These are phyloP conservation scores for Lithophane ornitopus DNA, from an alignment of 2,888 invertebrate genomes.

Conservation along the genomic window DNA sequence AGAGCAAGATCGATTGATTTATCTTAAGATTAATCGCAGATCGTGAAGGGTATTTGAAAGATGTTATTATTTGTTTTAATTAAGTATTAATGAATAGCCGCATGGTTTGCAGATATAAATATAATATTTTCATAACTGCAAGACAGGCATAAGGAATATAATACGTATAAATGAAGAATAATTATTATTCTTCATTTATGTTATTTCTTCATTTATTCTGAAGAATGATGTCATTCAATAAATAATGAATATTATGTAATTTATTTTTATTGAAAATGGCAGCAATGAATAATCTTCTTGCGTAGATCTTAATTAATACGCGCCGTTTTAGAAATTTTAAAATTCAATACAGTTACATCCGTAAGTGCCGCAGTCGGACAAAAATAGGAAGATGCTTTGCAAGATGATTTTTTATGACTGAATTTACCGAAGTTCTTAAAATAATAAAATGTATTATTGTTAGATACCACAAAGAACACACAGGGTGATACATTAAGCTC, in stretches of 20 bases:
- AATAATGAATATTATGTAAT: too few species aligned
- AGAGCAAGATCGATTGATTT: slow-evolving; percentile 14
- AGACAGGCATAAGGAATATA: background rate
- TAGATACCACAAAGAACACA: too few species aligned
- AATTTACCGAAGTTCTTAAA: too few species aligned
- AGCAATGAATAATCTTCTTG: background rate
- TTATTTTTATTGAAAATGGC: background rate
- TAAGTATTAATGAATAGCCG: background rate
- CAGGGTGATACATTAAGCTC: too few species aligned
- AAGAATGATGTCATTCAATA: background rate
- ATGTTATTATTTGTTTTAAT: slow-evolving; percentile 27
- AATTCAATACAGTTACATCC: background rate
- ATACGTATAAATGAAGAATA: background rate
- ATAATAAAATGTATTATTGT: too few species aligned
- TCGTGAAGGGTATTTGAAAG: slow-evolving; percentile 48
- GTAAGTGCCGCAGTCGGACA: background rate
- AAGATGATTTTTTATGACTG: background rate
- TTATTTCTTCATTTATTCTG: background rate
- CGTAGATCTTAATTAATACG: background rate
- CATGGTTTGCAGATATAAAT: slow-evolving; percentile 18
- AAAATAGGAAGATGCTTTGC: background rate
- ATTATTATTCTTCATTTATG: background rate
- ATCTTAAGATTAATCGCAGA: slow-evolving; percentile 19
- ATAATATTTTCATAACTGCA: slow-evolving; percentile 1
- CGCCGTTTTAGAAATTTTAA: background rate